Evolutionary conservation across 2,888 invertebrate genomes (phyloP).

Genomic region (Drosophila formosana): DNA sequence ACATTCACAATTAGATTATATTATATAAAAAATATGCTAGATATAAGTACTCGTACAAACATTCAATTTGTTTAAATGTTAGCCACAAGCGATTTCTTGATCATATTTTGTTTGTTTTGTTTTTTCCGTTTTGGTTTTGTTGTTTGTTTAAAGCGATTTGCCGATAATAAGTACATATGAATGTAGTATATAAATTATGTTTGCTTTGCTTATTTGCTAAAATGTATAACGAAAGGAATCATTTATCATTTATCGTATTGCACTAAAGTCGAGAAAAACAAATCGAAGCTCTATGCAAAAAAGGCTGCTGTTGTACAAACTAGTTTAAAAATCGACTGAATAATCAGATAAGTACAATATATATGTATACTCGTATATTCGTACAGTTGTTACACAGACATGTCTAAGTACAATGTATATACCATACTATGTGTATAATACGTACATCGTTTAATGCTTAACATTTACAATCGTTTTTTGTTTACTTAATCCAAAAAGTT

Average conservation of each 20-base stretch:
- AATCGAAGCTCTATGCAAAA: conserved; percentile 74
- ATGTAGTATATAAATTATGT: conserved; percentile 30
- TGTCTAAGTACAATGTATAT: conserved; percentile 4
- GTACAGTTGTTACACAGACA: conserved; percentile 1
- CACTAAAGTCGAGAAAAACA: conserved; percentile 71
- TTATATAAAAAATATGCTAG: conserved; percentile 80
- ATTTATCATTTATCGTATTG: conserved; percentile 52
- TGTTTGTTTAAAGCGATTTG: conserved; percentile 43
- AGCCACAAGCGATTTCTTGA: conserved; percentile 50
- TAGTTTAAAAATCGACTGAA: conserved; percentile 73
- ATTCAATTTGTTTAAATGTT: conserved; percentile 49
- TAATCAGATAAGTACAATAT: conserved; percentile 23
- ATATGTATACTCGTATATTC: conserved; percentile 16
- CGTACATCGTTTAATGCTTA: conserved; percentile 49
- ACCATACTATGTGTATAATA: background rate
- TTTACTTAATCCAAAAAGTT: conserved; percentile 76
- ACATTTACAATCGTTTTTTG: conserved; percentile 48
- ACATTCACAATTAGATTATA: conserved; percentile 76
- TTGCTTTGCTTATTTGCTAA: conserved; percentile 47
- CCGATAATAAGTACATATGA: conserved; percentile 46
- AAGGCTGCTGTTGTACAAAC: conserved; percentile 76
- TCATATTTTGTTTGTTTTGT: conserved; percentile 17
- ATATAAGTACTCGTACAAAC: conserved; percentile 58
- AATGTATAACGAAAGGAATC: conserved; percentile 71
- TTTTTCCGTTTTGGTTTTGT: too few species aligned